Percentiles rank a stretch among this genome's conserved stretches.
These are phyloP conservation scores for Odocoileus hemionus DNA, from an alignment of 2,113 vertebrate genomes.

Conservation along the genomic window DNA sequence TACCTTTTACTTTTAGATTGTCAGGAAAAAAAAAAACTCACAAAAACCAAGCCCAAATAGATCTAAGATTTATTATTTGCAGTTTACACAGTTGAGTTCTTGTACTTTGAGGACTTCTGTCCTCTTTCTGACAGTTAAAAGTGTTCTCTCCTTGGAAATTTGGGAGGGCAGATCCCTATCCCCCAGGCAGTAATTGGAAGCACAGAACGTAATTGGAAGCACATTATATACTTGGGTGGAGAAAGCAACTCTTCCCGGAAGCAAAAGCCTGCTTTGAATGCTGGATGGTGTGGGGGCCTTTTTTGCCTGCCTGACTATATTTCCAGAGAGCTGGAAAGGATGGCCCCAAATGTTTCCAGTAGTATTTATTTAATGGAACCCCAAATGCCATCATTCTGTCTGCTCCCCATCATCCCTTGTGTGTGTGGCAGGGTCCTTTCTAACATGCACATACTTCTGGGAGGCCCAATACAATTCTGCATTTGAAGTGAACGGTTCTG, in stretches of 20 bases:
- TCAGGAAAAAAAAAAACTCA: rapidly evolving
- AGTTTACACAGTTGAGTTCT: not conserved
- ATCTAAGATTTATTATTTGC: not conserved
- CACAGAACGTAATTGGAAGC: not conserved
- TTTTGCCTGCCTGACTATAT: not conserved
- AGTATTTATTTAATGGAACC: not conserved
- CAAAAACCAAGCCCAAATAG: not conserved
- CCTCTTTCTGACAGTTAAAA: not conserved
- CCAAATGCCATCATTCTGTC: not conserved
- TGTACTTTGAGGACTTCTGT: not conserved
- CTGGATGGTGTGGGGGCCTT: no score
- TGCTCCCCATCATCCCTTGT: not conserved
- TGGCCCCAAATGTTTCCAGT: not conserved
- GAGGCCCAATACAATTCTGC: not conserved
- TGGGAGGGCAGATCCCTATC: not conserved
- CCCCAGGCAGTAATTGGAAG: not conserved
- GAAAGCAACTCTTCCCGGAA: not conserved
- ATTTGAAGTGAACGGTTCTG: not conserved
- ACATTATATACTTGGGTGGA: not conserved
- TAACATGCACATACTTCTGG: not conserved
- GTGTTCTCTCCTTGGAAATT: not conserved
- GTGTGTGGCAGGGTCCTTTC: not conserved
- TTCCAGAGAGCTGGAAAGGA: not conserved
- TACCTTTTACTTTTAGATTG: not conserved
- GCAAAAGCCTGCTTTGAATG: not conserved